Evolutionary conservation across 2,797 vertebrate species (phyloP), one percentile per base, ranked within the genome.

Genomic region (Characodon lateralis): DNA sequence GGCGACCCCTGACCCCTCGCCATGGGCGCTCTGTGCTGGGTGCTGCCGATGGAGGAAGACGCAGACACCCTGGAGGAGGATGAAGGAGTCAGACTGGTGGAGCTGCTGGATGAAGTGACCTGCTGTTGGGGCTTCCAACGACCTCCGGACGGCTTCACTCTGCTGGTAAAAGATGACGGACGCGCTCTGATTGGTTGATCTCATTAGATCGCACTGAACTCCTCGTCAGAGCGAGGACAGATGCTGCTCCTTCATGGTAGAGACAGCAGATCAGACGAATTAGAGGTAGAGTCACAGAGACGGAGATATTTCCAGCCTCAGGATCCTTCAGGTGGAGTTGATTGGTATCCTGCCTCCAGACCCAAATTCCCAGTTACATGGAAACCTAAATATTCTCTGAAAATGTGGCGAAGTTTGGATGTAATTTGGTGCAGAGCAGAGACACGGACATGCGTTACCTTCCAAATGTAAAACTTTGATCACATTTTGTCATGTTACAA

Each of bases 21-120:
- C 61, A 84, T 92, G 82, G 88, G 89, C 1, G 87, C 83, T n/a
- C 87, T 94, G 87, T 94, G 93, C 91, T 92, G 90, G 92, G 84
- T 93, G 82, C 80, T 92, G 74, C 90, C 92, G 0, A 86, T 22
- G 71, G 90, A 93, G 59, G 90, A 93, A 76, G 89, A 91, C 35
- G 58, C 55, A 75, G 87, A 85, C 74, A 35, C 6, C 28, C 75
- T 75, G 80, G 80, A 84, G 68, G 85, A 88, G 58, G 16, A 71
- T 68, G 76, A 70, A 74, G 46, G 85, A 80, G 65, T 61, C 0
- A 66, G 72, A 24, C 79, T 88, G 58, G 72, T 77, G 77, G 75
- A 65, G 51, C 79, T 90, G 56, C 75, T 90, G 85, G 84, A 87
- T 0, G 77, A 87, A 39, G 53, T 76, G 26, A 35, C 69, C 1